Evolutionary conservation across 2,113 vertebrate species (phyloP).

Genomic region (Tiliqua scincoides): DNA sequence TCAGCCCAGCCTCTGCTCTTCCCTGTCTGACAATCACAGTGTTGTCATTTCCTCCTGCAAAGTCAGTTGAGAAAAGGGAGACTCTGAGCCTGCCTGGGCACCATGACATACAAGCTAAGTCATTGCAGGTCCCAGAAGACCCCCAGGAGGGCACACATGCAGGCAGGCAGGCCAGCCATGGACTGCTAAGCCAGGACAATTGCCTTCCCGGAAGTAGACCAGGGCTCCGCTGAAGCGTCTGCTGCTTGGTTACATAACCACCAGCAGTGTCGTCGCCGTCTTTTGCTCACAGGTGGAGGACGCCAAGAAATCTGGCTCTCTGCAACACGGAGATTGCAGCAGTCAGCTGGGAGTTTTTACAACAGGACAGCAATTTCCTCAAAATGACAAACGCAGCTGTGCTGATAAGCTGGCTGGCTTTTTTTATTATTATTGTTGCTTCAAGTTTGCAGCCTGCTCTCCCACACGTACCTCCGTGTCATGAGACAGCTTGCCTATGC

Average conservation of each 20-base stretch:
- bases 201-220: not conserved
- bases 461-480: not conserved
- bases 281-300: slow-evolving; percentile 6
- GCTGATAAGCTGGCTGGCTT: not conserved
- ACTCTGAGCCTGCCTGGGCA: slow-evolving; percentile 48
- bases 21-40: slow-evolving; percentile 76
- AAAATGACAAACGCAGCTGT: not conserved
- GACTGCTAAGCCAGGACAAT: not conserved
- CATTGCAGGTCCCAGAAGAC: slow-evolving; percentile 9
- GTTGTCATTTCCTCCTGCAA: slow-evolving; percentile 77
- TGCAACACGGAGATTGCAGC: not conserved
- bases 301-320: not conserved
- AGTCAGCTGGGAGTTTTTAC: not conserved
- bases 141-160: not conserved
- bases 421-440: not conserved
- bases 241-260: not conserved
- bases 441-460: not conserved
- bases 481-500: not conserved
- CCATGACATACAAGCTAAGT: slow-evolving; percentile 23
- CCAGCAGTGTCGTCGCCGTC: not conserved
- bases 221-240: not conserved
- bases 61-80: slow-evolving; percentile 53
- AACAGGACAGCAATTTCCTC: not conserved
- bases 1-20: slow-evolving; percentile 69
- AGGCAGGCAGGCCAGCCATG: not conserved